Percentiles rank a stretch among this genome's conserved stretches.
Evolutionary conservation across 2,888 invertebrate species (phyloP).

Genomic region (Ganaspis brasiliensis): DNA sequence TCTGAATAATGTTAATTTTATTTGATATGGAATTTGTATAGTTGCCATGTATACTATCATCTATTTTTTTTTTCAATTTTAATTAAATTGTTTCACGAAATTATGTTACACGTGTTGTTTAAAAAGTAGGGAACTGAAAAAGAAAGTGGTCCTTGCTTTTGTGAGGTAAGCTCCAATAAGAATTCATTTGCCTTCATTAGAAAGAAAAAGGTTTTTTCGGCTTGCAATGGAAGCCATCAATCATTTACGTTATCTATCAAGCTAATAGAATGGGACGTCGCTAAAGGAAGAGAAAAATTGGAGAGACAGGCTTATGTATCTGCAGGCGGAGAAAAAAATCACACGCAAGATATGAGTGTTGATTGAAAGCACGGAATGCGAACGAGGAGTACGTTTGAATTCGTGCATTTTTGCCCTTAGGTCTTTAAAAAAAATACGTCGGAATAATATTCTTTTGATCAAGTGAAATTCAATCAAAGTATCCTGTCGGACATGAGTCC

Average conservation of each 20-base stretch:
- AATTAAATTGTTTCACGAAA: too few species aligned
- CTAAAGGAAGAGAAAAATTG: conserved; percentile 3
- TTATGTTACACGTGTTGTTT: too few species aligned
- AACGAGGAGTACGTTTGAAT: background rate
- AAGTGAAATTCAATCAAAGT: background rate
- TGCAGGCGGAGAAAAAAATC: conserved; percentile 15
- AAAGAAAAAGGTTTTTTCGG: background rate
- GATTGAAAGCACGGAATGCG: conserved; percentile 2
- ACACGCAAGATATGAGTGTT: background rate
- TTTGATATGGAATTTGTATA: too few species aligned
- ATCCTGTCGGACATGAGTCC: background rate
- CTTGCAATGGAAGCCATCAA: background rate
- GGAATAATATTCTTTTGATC: background rate
- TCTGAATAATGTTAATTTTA: too few species aligned
- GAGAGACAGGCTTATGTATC: conserved; percentile 14
- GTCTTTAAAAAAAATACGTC: background rate
- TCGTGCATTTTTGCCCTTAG: background rate
- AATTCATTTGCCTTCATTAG: background rate
- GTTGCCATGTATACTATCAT: too few species aligned
- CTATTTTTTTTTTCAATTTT: too few species aligned
- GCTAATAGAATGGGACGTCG: background rate
- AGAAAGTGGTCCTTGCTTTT: background rate
- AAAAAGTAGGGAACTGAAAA: too few species aligned
- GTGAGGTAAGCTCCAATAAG: background rate
- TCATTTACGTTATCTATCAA: conserved; percentile 24